phyloP scores from a whole-genome alignment of 2,113 vertebrate species.

The Oryzias celebensis region DNA sequence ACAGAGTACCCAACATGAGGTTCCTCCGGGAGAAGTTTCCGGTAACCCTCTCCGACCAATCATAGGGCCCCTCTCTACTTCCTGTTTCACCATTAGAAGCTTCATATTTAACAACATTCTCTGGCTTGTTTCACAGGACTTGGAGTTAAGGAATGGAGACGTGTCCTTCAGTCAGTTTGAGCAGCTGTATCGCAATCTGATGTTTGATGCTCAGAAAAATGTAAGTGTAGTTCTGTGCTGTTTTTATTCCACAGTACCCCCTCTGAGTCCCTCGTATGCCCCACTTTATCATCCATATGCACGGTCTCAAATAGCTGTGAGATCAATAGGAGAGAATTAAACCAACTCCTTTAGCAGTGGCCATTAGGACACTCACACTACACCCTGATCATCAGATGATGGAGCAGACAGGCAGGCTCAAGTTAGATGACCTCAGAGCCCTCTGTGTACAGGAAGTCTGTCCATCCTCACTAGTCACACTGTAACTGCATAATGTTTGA shows the following conservation, averaged over 20 bases:
- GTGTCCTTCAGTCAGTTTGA: slow-evolving; percentile 94
- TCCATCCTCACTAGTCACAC: slow-evolving; percentile 9
- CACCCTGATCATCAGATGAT: slow-evolving; percentile 7
- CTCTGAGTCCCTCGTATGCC: slow-evolving; percentile 44
- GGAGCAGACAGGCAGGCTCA: slow-evolving; percentile 39
- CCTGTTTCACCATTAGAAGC: slow-evolving; percentile 9
- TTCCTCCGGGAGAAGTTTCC: slow-evolving; percentile 94
- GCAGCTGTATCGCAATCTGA: slow-evolving; percentile 93
- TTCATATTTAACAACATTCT: too few species aligned
- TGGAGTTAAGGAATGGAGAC: slow-evolving; percentile 91
- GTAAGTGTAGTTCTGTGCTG: slow-evolving; percentile 71
- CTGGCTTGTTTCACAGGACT: slow-evolving; percentile 75
- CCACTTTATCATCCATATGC: slow-evolving; percentile 47
- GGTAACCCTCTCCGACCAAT: slow-evolving; percentile 72
- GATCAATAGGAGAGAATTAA: slow-evolving; percentile 76
- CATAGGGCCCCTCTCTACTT: slow-evolving; percentile 11
- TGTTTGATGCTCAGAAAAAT: slow-evolving; percentile 94
- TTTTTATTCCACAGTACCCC: slow-evolving; percentile 30
- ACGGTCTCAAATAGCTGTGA: slow-evolving; percentile 72
- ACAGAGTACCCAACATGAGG: slow-evolving; percentile 96
- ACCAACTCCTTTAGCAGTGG: slow-evolving; percentile 62
- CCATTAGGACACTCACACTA: slow-evolving; percentile 64
- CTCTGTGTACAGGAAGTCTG: slow-evolving; percentile 28
- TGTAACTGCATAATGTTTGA: slow-evolving; percentile 16
- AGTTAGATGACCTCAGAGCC: slow-evolving; percentile 63